Conservation (phyloP, 2,888 invertebrate genomes). For the Amphimallon solstitiale region DNA sequence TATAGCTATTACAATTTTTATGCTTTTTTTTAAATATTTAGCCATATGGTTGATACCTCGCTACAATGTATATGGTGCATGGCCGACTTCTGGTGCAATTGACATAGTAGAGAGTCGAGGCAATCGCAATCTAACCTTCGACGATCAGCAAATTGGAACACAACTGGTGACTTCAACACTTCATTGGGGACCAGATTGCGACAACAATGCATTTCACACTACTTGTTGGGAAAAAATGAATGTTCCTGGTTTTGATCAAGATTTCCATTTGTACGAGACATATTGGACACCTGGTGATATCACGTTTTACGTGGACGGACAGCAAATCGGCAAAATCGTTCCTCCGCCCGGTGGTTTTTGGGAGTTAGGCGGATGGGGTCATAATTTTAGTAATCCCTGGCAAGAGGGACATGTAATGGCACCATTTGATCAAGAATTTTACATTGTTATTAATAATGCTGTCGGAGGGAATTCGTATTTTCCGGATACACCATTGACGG, state of each 20-base stretch:
- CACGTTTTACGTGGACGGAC: conserved; percentile 67
- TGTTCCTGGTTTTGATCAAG: conserved; percentile 64
- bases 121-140: conserved; percentile 62
- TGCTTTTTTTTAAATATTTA: conserved; percentile 51
- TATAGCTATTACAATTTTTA: no score
- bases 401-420: conserved; percentile 69
- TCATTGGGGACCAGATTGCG: conserved; percentile 73
- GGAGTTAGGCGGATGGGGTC: conserved; percentile 69
- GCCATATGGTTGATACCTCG: conserved; percentile 78
- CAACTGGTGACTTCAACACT: conserved; percentile 71
- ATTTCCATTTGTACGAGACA: conserved; percentile 73
- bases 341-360: conserved; percentile 73
- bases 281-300: conserved; percentile 72
- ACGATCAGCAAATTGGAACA: conserved; percentile 68
- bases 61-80: conserved; percentile 71
- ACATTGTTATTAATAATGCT: conserved; percentile 73
- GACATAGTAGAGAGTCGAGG: conserved; percentile 76
- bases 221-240: conserved; percentile 64
- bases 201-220: conserved; percentile 66
- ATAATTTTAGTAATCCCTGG: conserved; percentile 68
- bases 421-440: conserved; percentile 75
- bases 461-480: conserved; percentile 74
- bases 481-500: conserved; percentile 69
- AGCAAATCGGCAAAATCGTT: conserved; percentile 65
- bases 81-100: conserved; percentile 80